These are phyloP conservation scores for Frankliniella intonsa DNA, from an alignment of 2,888 invertebrate species.

Conservation along the genomic window DNA sequence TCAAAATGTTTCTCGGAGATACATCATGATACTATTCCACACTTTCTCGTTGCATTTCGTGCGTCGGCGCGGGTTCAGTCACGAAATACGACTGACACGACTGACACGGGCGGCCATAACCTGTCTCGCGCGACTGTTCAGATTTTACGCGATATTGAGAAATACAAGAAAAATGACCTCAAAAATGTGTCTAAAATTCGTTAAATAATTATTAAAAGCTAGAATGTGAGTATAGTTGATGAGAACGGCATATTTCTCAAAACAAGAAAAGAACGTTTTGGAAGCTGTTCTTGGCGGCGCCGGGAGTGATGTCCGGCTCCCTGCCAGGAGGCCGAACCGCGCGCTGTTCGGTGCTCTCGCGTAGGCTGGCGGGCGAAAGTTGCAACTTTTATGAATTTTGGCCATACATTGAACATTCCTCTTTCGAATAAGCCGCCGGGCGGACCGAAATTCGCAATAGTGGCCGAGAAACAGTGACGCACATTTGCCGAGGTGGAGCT, in stretches of 20 bases:
- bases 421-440: neutral
- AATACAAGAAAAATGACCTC: neutral
- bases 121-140: neutral
- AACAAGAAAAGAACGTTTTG: neutral
- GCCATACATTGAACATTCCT: neutral
- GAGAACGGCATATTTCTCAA: neutral
- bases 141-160: neutral
- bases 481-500: neutral
- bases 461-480: neutral
- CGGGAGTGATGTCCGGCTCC: neutral
- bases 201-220: neutral
- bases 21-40: too few species aligned
- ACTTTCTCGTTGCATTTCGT: too few species aligned
- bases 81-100: neutral
- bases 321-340: neutral
- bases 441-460: neutral
- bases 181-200: neutral
- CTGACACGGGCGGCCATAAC: neutral
- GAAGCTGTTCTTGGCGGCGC: neutral
- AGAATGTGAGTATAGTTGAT: neutral
- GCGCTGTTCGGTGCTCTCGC: neutral
- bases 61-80: too few species aligned
- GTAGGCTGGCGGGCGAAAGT: neutral
- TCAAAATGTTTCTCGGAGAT: too few species aligned
- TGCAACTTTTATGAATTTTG: neutral